Conservation (phyloP, 2,797 vertebrate genomes). For the Triplophysa yarkandensis region DNA sequence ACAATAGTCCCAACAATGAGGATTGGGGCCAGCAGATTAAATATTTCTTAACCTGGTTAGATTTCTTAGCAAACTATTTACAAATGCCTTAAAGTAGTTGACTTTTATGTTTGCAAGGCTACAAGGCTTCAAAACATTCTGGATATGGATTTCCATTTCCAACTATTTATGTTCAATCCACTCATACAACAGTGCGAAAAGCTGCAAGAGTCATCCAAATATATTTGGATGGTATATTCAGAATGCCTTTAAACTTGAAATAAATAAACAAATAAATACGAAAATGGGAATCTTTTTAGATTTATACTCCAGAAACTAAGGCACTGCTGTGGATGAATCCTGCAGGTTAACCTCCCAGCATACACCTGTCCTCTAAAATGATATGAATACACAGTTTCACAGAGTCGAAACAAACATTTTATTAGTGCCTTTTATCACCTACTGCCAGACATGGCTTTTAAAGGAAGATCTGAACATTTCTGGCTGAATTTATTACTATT, state of each 20-base stretch:
- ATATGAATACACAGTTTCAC: conserved; percentile 11
- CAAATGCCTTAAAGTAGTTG: neutral
- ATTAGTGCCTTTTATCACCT: neutral
- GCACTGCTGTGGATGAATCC: conserved; percentile 1
- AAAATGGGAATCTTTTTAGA: neutral
- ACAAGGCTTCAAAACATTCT: neutral
- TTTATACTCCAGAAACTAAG: neutral
- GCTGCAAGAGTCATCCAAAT: neutral
- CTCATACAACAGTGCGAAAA: neutral
- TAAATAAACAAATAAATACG: neutral
- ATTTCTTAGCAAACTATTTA: neutral
- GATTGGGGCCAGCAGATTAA: neutral
- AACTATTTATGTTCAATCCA: neutral
- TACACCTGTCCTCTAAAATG: conserved; percentile 44
- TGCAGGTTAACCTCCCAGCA: conserved; percentile 11
- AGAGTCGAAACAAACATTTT: conserved; percentile 7
- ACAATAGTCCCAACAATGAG: neutral
- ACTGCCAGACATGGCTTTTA: neutral
- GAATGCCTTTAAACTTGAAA: neutral
- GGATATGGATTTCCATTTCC: neutral
- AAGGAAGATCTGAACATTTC: neutral
- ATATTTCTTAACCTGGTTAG: neutral
- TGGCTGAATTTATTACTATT: neutral
- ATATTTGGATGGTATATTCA: neutral
- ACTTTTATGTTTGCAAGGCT: neutral